These are phyloP conservation scores for Horisme vitalbata DNA, from an alignment of 2,888 invertebrate species.

Conservation along the genomic window DNA sequence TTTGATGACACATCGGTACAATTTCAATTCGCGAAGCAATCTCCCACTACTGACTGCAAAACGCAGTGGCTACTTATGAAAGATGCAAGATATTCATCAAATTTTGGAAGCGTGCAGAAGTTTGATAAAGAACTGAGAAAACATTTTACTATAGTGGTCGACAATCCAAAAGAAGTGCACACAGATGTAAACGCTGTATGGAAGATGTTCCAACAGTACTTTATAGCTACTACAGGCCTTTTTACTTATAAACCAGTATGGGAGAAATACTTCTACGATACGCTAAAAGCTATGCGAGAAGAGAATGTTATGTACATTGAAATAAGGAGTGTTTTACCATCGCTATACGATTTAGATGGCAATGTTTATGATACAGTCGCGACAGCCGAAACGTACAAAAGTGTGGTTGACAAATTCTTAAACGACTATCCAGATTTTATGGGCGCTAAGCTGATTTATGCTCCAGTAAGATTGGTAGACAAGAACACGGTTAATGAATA, in stretches of 20 bases:
- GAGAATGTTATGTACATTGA: conserved; percentile 89
- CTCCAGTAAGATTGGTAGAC: conserved; percentile 80
- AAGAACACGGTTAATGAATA: conserved; percentile 67
- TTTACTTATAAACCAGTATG: conserved; percentile 85
- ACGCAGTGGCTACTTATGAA: conserved; percentile 76
- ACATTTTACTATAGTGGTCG: conserved; percentile 80
- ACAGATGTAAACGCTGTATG: conserved; percentile 83
- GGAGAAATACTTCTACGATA: conserved; percentile 85
- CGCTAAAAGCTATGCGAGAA: conserved; percentile 83
- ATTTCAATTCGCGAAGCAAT: conserved; percentile 55
- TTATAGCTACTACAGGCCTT: conserved; percentile 75
- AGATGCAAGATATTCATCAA: conserved; percentile 68
- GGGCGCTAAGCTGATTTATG: conserved; percentile 87
- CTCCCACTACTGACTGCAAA: conserved; percentile 45
- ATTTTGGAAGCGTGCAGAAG: conserved; percentile 57
- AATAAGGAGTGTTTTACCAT: conserved; percentile 84
- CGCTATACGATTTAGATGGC: conserved; percentile 86
- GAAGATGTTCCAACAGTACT: conserved; percentile 82
- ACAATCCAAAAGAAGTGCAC: conserved; percentile 71
- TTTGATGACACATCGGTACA: conserved; percentile 47
- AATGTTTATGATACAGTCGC: conserved; percentile 76
- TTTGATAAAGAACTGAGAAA: conserved; percentile 80
- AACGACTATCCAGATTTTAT: conserved; percentile 84
- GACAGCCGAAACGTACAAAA: conserved; percentile 81
- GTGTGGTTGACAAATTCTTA: conserved; percentile 81